phyloP scores from a whole-genome alignment of 2,797 vertebrate genomes.

The Amblyopsis hoosieri region DNA sequence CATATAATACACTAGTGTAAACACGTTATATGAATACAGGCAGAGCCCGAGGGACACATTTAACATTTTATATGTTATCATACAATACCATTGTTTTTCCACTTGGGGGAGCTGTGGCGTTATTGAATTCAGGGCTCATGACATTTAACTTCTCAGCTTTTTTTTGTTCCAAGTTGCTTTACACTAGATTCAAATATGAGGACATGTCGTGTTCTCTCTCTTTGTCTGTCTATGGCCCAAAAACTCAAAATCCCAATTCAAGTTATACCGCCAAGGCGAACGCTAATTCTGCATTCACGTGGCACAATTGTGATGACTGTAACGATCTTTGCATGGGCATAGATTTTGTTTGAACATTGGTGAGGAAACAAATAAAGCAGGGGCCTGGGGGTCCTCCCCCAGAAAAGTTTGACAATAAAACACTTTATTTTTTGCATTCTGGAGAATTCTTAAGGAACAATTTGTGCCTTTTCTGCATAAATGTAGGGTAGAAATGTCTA shows the following conservation, averaged over 20 bases:
- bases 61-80: background rate
- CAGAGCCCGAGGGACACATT: too few species aligned
- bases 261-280: slow-evolving; percentile 20
- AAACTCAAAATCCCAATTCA: slow-evolving; percentile 35
- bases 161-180: slow-evolving; percentile 52
- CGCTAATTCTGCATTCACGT: background rate
- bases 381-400: too few species aligned
- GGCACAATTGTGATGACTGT: too few species aligned
- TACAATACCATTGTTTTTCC: slow-evolving; percentile 21
- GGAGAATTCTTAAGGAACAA: too few species aligned
- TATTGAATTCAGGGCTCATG: slow-evolving; percentile 11
- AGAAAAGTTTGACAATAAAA: too few species aligned
- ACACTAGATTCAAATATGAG: slow-evolving; percentile 58
- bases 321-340: too few species aligned
- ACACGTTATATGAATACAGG: background rate
- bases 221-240: background rate
- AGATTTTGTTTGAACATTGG: too few species aligned
- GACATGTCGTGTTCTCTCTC: background rate
- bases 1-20: background rate
- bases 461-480: too few species aligned
- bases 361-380: too few species aligned
- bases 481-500: too few species aligned
- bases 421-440: too few species aligned
- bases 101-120: slow-evolving; percentile 60
- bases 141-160: slow-evolving; percentile 61